Conservation (phyloP, 2,113 vertebrate genomes). For the Neodontobutis hainanensis region DNA sequence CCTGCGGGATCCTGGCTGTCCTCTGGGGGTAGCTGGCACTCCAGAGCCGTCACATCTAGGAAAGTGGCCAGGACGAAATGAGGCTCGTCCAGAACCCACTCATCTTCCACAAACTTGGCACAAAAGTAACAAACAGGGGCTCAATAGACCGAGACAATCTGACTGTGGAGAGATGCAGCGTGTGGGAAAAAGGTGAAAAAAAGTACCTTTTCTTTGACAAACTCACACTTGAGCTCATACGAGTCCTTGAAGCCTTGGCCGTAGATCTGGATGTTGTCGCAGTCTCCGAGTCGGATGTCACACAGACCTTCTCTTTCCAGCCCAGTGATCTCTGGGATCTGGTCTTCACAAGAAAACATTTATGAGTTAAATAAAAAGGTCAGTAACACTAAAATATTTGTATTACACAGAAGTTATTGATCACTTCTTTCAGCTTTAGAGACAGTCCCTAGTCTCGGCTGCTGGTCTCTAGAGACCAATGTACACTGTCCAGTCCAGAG, state of each 20-base stretch:
- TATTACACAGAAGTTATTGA: no score
- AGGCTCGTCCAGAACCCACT: conserved; percentile 80
- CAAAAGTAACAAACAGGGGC: neutral
- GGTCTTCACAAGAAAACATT: conserved; percentile 75
- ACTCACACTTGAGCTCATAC: conserved; percentile 86
- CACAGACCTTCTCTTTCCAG: conserved; percentile 86
- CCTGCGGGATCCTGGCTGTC: conserved; percentile 52
- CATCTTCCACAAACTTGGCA: conserved; percentile 76
- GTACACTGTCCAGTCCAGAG: no score
- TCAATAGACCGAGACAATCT: neutral
- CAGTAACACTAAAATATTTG: no score
- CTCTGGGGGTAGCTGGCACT: conserved; percentile 83
- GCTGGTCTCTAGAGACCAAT: no score
- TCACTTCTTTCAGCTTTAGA: no score
- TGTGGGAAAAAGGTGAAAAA: conserved; percentile 4
- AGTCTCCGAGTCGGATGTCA: conserved; percentile 79
- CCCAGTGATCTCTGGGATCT: conserved; percentile 85
- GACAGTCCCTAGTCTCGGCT: no score
- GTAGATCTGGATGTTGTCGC: conserved; percentile 79
- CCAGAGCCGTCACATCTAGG: conserved; percentile 72
- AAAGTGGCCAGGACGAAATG: conserved; percentile 75
- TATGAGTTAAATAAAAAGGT: neutral
- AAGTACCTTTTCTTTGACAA: conserved; percentile 87
- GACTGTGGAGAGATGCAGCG: neutral
- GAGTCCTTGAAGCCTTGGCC: conserved; percentile 86